Evolutionary conservation across 1,140 invertebrate genomes (phyloP).

Genomic region (Delia radicum): DNA sequence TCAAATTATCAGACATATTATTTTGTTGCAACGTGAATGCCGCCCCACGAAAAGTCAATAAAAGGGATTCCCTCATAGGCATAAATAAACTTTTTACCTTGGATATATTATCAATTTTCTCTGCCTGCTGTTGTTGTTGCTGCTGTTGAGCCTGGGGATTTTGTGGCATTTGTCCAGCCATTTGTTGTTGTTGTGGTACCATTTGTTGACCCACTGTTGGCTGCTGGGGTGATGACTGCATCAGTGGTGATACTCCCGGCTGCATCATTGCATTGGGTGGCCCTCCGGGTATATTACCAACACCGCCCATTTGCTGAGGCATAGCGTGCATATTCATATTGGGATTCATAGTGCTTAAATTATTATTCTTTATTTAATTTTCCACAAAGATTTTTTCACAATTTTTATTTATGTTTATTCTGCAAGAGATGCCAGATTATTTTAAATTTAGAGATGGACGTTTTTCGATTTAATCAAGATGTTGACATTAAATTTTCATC

Average conservation of each 20-base stretch:
- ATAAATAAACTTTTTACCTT: constrained; percentile 81
- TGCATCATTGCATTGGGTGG: constrained; percentile 43
- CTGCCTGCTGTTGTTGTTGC: constrained; percentile 64
- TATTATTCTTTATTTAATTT: no score
- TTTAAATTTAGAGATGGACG: not conserved
- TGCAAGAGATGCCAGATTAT: not conserved
- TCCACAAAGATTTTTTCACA: no score
- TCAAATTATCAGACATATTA: constrained; percentile 77
- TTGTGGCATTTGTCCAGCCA: constrained; percentile 58
- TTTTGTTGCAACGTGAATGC: constrained; percentile 84
- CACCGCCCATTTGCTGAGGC: constrained; percentile 19
- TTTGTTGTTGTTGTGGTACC: constrained; percentile 57
- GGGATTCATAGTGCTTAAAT: constrained; percentile 39
- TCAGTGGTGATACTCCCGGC: constrained; percentile 39
- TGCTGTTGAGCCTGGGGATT: constrained; percentile 58
- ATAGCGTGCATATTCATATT: constrained; percentile 52
- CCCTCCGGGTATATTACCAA: constrained; percentile 6
- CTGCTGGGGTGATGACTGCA: constrained; percentile 49
- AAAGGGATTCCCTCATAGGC: constrained; percentile 77
- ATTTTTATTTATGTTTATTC: not conserved
- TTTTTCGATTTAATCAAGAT: no score
- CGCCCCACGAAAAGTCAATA: constrained; percentile 77
- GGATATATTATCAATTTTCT: constrained; percentile 80
- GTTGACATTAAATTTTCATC: no score
- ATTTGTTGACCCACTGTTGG: constrained; percentile 43